Evolutionary conservation across 2,888 invertebrate genomes (phyloP).

Genomic region (Pyrrhopygopsis socrates): DNA sequence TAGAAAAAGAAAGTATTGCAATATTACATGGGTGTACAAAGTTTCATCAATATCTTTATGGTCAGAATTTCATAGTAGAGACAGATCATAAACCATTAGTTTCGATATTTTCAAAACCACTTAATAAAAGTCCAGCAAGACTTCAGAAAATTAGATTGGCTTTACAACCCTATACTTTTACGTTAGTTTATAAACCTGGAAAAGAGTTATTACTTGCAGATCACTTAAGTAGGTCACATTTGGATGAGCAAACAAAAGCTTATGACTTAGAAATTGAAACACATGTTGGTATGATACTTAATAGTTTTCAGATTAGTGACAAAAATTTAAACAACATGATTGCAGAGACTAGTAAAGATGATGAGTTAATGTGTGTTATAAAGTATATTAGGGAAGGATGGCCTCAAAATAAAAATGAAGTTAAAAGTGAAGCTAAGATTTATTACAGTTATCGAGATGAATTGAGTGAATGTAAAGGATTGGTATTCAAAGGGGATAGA

Average conservation of each 20-base stretch:
- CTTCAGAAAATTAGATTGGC: too few species aligned
- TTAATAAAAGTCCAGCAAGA: background rate
- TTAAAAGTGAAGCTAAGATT: too few species aligned
- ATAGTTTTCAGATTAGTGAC: background rate
- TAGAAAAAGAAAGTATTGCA: background rate
- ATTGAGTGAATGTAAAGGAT: constrained; percentile 41
- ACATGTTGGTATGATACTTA: background rate
- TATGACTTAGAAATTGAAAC: background rate
- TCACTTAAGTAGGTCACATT: background rate
- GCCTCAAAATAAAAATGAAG: too few species aligned
- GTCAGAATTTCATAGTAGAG: background rate
- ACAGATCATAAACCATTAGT: background rate
- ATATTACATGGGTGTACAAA: background rate
- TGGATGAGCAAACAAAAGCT: background rate
- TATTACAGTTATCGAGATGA: constrained; percentile 35
- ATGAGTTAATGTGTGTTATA: too few species aligned
- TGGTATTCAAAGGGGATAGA: constrained; percentile 63
- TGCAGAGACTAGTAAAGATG: too few species aligned
- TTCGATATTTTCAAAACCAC: background rate
- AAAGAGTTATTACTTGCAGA: background rate
- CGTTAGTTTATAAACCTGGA: too few species aligned
- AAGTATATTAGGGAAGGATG: too few species aligned
- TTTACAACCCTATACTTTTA: too few species aligned
- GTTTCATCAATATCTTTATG: background rate
- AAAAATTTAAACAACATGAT: too few species aligned